phyloP scores from a whole-genome alignment of 2,113 vertebrate genomes.

The Takifugu flavidus region DNA sequence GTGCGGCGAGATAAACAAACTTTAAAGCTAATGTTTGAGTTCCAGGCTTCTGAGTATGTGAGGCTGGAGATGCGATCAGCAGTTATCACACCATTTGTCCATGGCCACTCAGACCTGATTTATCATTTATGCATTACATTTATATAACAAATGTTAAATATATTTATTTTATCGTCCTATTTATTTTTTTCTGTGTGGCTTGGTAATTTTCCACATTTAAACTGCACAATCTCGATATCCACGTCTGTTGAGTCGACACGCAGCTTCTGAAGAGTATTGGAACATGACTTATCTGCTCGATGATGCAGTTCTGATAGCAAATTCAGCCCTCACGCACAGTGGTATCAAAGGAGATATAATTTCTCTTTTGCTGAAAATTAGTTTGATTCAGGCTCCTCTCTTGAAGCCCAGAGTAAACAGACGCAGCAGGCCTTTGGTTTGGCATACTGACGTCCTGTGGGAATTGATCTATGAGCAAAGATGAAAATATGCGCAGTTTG shows the following conservation, averaged over 20 bases:
- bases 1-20: conserved; percentile 46
- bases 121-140: neutral
- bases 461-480: conserved; percentile 57
- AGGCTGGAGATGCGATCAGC: conserved; percentile 34
- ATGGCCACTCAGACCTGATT: conserved; percentile 3
- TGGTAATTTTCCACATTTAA: too few species aligned
- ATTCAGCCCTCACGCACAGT: conserved; percentile 23
- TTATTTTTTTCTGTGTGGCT: neutral
- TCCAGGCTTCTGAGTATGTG: conserved; percentile 19
- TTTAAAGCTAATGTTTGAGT: conserved; percentile 40
- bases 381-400: conserved; percentile 56
- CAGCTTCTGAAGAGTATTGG: conserved; percentile 29
- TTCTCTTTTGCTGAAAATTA: conserved; percentile 44
- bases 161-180: too few species aligned
- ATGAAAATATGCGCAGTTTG: conserved; percentile 66
- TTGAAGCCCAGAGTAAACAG: conserved; percentile 59
- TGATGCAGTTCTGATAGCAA: conserved; percentile 25
- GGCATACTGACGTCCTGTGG: conserved; percentile 61
- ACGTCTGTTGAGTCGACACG: neutral
- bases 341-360: conserved; percentile 51
- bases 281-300: conserved; percentile 15
- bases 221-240: too few species aligned
- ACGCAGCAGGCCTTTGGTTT: conserved; percentile 58
- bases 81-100: conserved; percentile 29
- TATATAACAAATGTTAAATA: neutral